Conservation (phyloP, 2,113 vertebrate species). For the Dicerorhinus sumatrensis region DNA sequence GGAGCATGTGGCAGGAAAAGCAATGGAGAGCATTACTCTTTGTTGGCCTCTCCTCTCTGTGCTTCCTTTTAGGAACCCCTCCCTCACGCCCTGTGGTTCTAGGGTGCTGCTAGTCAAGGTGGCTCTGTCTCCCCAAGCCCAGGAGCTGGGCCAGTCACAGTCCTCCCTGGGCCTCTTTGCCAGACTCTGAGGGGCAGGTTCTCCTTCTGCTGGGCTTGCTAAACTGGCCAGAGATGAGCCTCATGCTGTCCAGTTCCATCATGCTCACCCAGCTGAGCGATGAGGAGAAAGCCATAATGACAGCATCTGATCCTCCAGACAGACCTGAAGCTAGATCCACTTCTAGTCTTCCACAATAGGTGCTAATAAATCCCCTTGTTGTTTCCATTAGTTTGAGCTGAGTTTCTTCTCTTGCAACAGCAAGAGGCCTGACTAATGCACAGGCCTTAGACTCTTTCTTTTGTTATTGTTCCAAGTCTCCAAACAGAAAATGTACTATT, state of each 20-base stretch:
- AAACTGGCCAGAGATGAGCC: not conserved
- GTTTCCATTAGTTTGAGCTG: not conserved
- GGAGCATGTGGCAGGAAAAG: not conserved
- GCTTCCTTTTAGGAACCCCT: not conserved
- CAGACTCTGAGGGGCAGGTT: not conserved
- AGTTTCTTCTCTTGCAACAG: not conserved
- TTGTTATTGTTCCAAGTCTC: slow-evolving; percentile 18
- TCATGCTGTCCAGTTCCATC: not conserved
- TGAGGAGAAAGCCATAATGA: too few relatives aligned
- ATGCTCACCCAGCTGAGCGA: not conserved
- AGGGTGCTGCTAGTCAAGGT: not conserved
- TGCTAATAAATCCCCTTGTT: not conserved
- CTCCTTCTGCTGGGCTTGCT: not conserved
- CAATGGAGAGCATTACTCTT: not conserved
- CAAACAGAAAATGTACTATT: slow-evolving; percentile 31
- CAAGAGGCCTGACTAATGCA: not conserved
- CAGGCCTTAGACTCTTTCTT: not conserved
- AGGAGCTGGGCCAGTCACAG: not conserved
- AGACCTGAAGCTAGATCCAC: not conserved
- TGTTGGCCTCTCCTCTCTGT: not conserved
- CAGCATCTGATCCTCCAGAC: too few relatives aligned
- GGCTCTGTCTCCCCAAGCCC: not conserved
- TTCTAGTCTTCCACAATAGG: not conserved
- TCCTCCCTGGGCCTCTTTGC: not conserved
- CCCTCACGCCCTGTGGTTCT: not conserved